phyloP scores from a whole-genome alignment of 1,140 invertebrate genomes.

The Lerema accius region DNA sequence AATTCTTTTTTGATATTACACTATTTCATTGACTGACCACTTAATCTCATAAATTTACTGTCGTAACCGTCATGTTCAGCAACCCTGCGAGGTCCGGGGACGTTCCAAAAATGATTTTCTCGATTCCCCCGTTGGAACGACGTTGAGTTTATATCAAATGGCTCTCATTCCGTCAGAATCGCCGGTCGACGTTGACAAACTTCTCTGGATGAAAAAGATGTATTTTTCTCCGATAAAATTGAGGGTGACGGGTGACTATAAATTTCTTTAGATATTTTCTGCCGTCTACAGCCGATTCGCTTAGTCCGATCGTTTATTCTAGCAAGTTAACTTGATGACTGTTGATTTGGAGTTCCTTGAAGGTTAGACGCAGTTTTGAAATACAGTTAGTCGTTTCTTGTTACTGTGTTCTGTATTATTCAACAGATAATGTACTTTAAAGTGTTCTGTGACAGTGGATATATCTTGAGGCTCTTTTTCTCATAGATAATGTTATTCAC shows the following conservation, averaged over 20 bases:
- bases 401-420: too few relatives aligned
- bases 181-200: slow-evolving; percentile 69
- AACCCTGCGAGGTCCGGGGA: slow-evolving; percentile 18
- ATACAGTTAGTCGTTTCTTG: too few relatives aligned
- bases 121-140: slow-evolving; percentile 31
- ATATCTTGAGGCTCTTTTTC: too few relatives aligned
- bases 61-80: neutral
- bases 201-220: slow-evolving; percentile 69
- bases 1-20: too few relatives aligned
- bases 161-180: slow-evolving; percentile 60
- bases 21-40: too few relatives aligned
- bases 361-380: too few relatives aligned
- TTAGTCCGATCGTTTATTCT: slow-evolving; percentile 44
- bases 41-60: neutral
- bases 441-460: too few relatives aligned
- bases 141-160: slow-evolving; percentile 57
- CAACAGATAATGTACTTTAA: neutral
- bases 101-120: slow-evolving; percentile 40
- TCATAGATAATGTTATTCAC: too few relatives aligned
- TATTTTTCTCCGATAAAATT: slow-evolving; percentile 72
- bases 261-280: slow-evolving; percentile 49
- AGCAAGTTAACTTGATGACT: slow-evolving; percentile 34
- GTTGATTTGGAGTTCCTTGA: slow-evolving; percentile 23
- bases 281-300: slow-evolving; percentile 45
- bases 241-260: slow-evolving; percentile 59